phyloP scores from a whole-genome alignment of 1,140 invertebrate species.

The Drosophila orena region DNA sequence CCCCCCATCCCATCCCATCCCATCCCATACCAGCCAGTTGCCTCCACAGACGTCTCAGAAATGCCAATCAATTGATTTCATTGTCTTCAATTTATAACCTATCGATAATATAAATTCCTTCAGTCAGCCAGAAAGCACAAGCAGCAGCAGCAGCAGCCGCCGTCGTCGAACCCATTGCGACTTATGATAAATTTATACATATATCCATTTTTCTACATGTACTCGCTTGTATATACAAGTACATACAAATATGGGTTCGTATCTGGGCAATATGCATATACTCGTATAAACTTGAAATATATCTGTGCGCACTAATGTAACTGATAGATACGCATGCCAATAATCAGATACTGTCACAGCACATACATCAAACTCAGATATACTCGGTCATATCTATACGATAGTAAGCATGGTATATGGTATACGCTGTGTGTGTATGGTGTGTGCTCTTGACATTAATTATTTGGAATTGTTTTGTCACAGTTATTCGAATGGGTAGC shows the following conservation, averaged over 20 bases:
- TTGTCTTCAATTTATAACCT: constrained; percentile 83
- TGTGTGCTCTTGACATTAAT: constrained; percentile 72
- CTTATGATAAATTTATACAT: constrained; percentile 58
- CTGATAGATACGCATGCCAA: constrained; percentile 60
- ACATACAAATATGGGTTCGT: not conserved
- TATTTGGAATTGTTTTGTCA: constrained; percentile 72
- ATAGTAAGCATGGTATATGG: not conserved
- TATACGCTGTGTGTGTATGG: not conserved
- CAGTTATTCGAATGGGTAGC: constrained; percentile 41
- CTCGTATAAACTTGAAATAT: constrained; percentile 35
- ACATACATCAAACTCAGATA: constrained; percentile 41
- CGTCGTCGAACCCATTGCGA: constrained; percentile 25
- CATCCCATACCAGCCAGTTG: not conserved
- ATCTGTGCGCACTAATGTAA: constrained; percentile 52
- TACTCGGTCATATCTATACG: constrained; percentile 23
- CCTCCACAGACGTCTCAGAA: constrained; percentile 45
- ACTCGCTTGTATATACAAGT: not conserved
- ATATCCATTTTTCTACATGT: not conserved
- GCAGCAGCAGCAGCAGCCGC: constrained; percentile 29
- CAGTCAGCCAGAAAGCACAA: constrained; percentile 43
- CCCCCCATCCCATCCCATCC: constrained; percentile 3
- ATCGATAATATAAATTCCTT: constrained; percentile 80
- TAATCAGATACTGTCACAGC: constrained; percentile 60
- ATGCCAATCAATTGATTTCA: constrained; percentile 83
- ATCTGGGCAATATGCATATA: constrained; percentile 5